Evolutionary conservation across 2,797 vertebrate species (phyloP).

Genomic region (Cossypha heuglini): DNA sequence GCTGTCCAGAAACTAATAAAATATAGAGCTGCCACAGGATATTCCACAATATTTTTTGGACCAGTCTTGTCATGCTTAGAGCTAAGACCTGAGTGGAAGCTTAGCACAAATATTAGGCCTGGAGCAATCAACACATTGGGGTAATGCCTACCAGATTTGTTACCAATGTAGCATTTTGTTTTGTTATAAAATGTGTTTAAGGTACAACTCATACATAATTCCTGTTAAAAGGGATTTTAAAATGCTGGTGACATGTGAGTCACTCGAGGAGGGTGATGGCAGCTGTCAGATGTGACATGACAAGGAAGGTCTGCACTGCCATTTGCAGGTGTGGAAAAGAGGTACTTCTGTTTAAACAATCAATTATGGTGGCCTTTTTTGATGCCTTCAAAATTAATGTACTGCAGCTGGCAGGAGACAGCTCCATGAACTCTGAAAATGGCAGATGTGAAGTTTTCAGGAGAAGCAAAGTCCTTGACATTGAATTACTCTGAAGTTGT

Average conservation of each 20-base stretch:
- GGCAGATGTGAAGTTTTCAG: background rate
- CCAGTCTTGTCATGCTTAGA: background rate
- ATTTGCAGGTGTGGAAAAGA: background rate
- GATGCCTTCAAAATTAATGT: background rate
- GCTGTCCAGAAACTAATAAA: background rate
- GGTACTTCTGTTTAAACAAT: background rate
- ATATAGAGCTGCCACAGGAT: background rate
- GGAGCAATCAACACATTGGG: background rate
- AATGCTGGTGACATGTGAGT: background rate
- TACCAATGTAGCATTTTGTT: background rate
- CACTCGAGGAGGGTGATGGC: accelerated
- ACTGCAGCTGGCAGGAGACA: background rate
- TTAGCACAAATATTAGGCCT: background rate
- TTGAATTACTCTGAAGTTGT: background rate
- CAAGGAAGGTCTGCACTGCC: background rate
- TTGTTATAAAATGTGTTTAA: background rate
- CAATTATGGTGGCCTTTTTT: background rate
- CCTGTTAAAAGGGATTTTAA: background rate
- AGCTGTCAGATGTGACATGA: background rate
- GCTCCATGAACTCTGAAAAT: background rate
- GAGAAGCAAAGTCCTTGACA: background rate
- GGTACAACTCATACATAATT: background rate
- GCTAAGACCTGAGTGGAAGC: background rate
- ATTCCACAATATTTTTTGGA: background rate
- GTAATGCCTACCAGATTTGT: background rate